phyloP scores from a whole-genome alignment of 2,113 vertebrate genomes.

The Salminus brasiliensis region DNA sequence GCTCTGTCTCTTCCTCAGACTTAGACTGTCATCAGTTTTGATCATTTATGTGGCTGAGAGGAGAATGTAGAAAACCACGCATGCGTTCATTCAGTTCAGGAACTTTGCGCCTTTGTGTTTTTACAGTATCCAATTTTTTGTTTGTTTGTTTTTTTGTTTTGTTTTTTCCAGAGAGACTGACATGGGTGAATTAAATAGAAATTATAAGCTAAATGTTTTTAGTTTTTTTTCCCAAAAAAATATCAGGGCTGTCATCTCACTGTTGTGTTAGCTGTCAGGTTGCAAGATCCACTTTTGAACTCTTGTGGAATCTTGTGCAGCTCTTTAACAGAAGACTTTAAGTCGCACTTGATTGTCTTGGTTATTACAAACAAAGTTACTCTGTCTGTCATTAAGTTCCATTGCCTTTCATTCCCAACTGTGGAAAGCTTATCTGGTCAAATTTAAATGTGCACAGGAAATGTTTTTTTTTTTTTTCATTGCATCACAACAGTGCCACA shows the following conservation, averaged over 20 bases:
- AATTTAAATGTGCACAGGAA: too few relatives aligned
- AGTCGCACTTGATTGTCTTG: not conserved
- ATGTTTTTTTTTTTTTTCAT: conserved; percentile 57
- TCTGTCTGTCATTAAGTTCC: not conserved
- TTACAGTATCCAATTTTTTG: conserved; percentile 42
- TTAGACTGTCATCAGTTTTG: conserved; percentile 78
- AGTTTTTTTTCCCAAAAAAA: conserved; percentile 3
- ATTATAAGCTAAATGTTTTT: not conserved
- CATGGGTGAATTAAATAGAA: not conserved
- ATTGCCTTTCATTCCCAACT: conserved; percentile 15
- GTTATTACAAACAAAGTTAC: not conserved
- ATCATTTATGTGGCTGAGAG: conserved; percentile 74
- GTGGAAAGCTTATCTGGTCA: conserved; percentile 23
- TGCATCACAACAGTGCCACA: conserved; percentile 60
- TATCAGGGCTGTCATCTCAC: not conserved
- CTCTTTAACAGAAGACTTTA: not conserved
- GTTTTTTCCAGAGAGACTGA: not conserved
- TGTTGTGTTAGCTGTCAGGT: not conserved
- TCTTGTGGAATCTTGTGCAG: not conserved
- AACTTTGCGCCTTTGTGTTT: conserved; percentile 54
- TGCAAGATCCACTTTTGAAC: not conserved
- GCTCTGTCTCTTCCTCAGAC: conserved; percentile 67
- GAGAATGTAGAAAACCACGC: conserved; percentile 66
- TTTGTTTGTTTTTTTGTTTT: not conserved
- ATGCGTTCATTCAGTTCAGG: conserved; percentile 63